These are phyloP conservation scores for Tarsius wallacei DNA, from an alignment of 2,797 vertebrate genomes.

Conservation along the genomic window DNA sequence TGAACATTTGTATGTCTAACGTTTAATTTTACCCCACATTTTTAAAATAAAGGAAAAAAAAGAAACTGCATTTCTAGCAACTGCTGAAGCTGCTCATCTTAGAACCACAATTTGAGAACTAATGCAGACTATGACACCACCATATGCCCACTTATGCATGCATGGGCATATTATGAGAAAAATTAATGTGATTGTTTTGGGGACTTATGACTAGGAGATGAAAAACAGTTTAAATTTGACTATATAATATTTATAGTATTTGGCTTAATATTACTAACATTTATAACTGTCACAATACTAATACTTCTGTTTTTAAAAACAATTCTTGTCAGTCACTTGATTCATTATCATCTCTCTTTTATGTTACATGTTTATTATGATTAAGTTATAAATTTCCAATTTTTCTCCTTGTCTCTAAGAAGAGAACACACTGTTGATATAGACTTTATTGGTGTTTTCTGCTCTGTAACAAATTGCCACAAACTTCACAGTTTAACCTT, in stretches of 20 bases:
- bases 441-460: background rate
- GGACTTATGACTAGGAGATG: background rate
- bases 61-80: background rate
- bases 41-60: too few species aligned
- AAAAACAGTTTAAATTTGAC: background rate
- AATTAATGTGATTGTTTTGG: background rate
- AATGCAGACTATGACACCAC: too few species aligned
- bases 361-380: background rate
- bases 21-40: too few species aligned
- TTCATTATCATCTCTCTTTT: background rate
- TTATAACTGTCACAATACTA: background rate
- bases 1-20: too few species aligned
- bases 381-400: background rate
- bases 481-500: background rate
- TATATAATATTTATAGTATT: background rate
- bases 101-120: background rate
- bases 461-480: background rate
- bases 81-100: background rate
- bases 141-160: background rate
- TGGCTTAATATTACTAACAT: background rate
- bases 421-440: background rate
- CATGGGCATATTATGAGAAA: background rate
- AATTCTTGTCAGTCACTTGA: background rate
- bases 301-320: background rate
- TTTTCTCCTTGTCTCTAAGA: background rate